Percentiles rank a stretch among this genome's conserved stretches.
Evolutionary conservation across 2,888 invertebrate species (phyloP).

Genomic region (Esperia sulphurella): DNA sequence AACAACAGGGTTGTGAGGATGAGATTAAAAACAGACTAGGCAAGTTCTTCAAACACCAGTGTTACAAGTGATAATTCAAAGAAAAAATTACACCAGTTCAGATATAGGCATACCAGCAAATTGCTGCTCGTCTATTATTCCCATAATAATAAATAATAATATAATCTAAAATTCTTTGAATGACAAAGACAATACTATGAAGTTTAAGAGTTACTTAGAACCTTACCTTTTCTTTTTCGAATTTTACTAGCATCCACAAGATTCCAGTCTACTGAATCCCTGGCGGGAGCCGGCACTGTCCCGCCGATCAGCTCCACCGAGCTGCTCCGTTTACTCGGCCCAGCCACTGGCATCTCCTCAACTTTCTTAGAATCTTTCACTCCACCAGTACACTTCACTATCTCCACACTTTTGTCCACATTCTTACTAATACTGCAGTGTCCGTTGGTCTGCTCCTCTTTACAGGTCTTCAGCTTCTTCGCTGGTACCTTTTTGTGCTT

Average conservation of each 20-base stretch:
- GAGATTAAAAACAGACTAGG: too few species aligned
- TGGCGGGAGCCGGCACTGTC: constrained; percentile 60
- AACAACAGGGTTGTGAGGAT: too few species aligned
- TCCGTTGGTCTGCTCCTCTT: constrained; percentile 50
- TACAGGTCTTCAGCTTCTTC: constrained; percentile 44
- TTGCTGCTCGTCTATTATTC: too few species aligned
- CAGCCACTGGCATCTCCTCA: constrained; percentile 46
- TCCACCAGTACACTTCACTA: constrained; percentile 49
- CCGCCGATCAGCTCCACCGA: constrained; percentile 69
- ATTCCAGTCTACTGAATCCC: constrained; percentile 72
- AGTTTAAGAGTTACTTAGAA: not conserved
- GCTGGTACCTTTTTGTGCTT: constrained; percentile 56
- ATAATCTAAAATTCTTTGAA: too few species aligned
- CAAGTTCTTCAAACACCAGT: too few species aligned
- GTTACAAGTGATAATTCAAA: too few species aligned
- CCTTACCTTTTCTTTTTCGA: constrained; percentile 74
- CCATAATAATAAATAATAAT: too few species aligned
- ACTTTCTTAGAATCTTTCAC: constrained; percentile 42
- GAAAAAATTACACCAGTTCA: too few species aligned
- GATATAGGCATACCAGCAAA: too few species aligned
- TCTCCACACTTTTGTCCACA: constrained; percentile 61
- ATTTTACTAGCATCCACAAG: constrained; percentile 77
- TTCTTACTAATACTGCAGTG: constrained; percentile 33
- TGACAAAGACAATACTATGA: too few species aligned
- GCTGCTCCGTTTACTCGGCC: constrained; percentile 61